These are phyloP conservation scores for Bombyx mandarina DNA, from an alignment of 1,140 invertebrate species.

Conservation along the genomic window DNA sequence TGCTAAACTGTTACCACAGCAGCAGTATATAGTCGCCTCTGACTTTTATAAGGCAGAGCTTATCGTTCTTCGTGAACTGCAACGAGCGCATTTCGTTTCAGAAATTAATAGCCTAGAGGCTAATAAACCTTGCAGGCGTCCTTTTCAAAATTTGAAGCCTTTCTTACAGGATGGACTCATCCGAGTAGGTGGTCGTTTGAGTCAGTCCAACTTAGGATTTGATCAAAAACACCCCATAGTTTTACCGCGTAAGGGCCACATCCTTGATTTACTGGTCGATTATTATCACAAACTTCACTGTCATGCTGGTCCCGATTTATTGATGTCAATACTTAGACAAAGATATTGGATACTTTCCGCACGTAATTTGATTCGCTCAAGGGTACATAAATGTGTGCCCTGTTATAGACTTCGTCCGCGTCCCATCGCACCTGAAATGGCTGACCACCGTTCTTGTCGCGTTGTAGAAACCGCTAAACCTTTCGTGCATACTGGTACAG, in stretches of 20 bases:
- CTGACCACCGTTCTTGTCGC: conserved; percentile 10
- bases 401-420: conserved; percentile 15
- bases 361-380: conserved; percentile 10
- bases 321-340: conserved; percentile 17
- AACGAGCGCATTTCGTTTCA: not conserved
- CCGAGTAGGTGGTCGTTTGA: not conserved
- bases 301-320: no score
- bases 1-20: not conserved
- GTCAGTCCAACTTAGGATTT: not conserved
- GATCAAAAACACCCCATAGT: not conserved
- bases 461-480: conserved; percentile 12
- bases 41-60: not conserved
- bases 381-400: conserved; percentile 13
- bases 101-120: not conserved
- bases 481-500: conserved; percentile 12
- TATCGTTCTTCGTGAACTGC: conserved; percentile 1
- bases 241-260: not conserved
- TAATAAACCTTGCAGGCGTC: not conserved
- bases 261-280: not conserved
- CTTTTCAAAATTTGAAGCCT: not conserved
- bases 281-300: conserved; percentile 3
- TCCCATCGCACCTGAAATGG: conserved; percentile 11
- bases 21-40: not conserved
- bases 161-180: not conserved
- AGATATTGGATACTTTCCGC: conserved; percentile 19